phyloP scores from a whole-genome alignment of 2,797 vertebrate genomes.

The Fistularia commersonii region DNA sequence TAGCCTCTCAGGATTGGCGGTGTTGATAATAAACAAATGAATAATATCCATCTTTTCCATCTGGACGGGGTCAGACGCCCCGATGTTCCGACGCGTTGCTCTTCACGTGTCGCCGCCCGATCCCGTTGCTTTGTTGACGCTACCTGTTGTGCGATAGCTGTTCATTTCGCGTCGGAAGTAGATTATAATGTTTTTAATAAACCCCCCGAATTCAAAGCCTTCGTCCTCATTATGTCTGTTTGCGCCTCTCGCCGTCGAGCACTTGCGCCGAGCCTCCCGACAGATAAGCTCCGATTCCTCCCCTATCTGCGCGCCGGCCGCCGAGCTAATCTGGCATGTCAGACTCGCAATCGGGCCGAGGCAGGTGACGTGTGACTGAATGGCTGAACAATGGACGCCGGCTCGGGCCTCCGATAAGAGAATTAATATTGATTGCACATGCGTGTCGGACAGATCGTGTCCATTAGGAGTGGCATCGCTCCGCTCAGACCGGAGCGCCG shows the following conservation, averaged over 20 bases:
- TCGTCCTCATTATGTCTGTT: conserved; percentile 8
- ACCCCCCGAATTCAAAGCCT: too few species aligned
- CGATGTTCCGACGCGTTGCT: too few species aligned
- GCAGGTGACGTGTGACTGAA: conserved; percentile 64
- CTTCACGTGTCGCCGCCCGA: too few species aligned
- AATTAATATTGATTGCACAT: conserved; percentile 73
- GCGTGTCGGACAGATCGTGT: conserved; percentile 58
- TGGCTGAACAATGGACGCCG: conserved; percentile 56
- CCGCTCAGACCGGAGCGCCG: conserved; percentile 15
- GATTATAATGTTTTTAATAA: too few species aligned
- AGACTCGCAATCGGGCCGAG: conserved; percentile 50
- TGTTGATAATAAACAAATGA: too few species aligned
- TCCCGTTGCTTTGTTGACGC: too few species aligned
- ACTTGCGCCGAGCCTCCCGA: conserved; percentile 16
- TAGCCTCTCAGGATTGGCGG: too few species aligned
- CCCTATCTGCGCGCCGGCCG: conserved; percentile 41
- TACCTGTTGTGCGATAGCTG: too few species aligned
- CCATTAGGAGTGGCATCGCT: conserved; percentile 50
- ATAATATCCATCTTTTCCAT: too few species aligned
- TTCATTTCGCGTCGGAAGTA: too few species aligned
- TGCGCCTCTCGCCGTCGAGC: conserved; percentile 25
- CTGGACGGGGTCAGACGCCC: too few species aligned
- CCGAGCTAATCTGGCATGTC: conserved; percentile 55
- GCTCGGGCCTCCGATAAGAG: conserved; percentile 59
- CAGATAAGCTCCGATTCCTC: conserved; percentile 51